Base-by-base conservation (phyloP, 2,113 vertebrate species). In the Vanacampus margaritifer region DNA sequence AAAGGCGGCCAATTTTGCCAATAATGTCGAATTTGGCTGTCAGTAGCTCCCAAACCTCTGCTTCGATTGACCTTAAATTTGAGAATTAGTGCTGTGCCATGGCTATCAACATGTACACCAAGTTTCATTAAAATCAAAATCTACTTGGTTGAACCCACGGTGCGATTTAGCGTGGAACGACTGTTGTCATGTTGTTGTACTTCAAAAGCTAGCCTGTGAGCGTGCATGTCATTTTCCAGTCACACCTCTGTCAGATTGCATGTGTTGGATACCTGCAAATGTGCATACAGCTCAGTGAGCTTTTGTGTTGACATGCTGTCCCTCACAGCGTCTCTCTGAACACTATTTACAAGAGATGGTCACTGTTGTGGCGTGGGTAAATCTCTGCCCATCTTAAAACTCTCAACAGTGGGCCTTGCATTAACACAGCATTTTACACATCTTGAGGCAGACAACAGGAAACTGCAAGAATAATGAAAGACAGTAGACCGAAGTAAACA, bases 351-450 rank as follows among this genome's bases (percentile, higher is more conserved):
- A 24, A 62, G 59, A 5, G 21, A 23, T 6, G 32, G 58, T 61
- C 58, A 41, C 10, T 61, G 58, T 79, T 84, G 69, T 53, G 56
- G 79, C 88, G 87, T 86, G 85, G 79, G 78, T 91, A 91, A 88
- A 87, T 89, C 82, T 79, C 76, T 75, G 64, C 73, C 24, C 51
- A 64, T 73, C 64, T 43, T 76, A 76, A 89, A 86, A 66, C 69
- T 68, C 72, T 71, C 73, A 58, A 76, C 79, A 71, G 78, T 73
- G 74, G 73, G 80, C 76, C 79, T 76, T 81, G 82, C 86, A 88
- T 89, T 90, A 88, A 85, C 84, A 86, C 86, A 88, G 89, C 87
- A 90, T 87, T 91, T 93, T 92, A 90, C 89, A 87, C 90, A 87
- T 92, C 81, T 91, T 61, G 84, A 88, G 87, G 85, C 84, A 63